Conservation (phyloP, 2,113 vertebrate genomes). For the Sus scrofa region T2T-Sscrofa CM000830.6:24028001-24028500, state of each 20-base stretch:
- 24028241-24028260: conserved; percentile 1
- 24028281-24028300: conserved; percentile 5
- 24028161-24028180: conserved; percentile 21
- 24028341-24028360: too few species aligned
- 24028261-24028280: conserved; percentile 37
- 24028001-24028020: conserved; percentile 30
- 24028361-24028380: conserved; percentile 26
- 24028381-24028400: neutral
- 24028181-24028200: conserved; percentile 52
- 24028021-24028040: neutral
- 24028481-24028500: conserved; percentile 86
- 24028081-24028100: neutral
- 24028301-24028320: neutral
- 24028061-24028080: conserved; percentile 27
- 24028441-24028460: conserved; percentile 83
- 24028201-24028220: conserved; percentile 43
- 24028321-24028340: neutral
- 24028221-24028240: conserved; percentile 43
- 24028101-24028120: neutral
- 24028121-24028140: neutral
- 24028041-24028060: neutral
- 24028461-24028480: conserved; percentile 85
- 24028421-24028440: conserved; percentile 51
- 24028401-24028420: conserved; percentile 23
- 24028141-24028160: neutral